Evolutionary conservation across 2,113 vertebrate species (phyloP).

Genomic region (Apaloderma vittatum): DNA sequence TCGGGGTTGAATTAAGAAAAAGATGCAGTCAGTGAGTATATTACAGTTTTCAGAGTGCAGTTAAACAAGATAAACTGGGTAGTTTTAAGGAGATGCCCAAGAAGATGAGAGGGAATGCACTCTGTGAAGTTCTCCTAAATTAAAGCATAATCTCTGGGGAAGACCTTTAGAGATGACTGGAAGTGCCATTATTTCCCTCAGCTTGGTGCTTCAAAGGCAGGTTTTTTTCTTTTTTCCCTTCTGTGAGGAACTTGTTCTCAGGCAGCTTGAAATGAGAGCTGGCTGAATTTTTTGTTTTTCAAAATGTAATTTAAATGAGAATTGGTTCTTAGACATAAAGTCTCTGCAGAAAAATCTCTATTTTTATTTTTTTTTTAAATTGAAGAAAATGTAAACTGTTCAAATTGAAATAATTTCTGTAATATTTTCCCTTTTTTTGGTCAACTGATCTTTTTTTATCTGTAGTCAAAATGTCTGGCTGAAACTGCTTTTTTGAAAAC

Average conservation of each 20-base stretch:
- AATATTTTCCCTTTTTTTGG: not conserved
- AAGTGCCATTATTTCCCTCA: conserved; percentile 66
- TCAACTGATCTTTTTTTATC: not conserved
- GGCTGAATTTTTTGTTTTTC: conserved; percentile 4
- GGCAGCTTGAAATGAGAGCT: conserved; percentile 21
- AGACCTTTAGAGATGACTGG: conserved; percentile 36
- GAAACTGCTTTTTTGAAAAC: not conserved
- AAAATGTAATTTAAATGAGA: not conserved
- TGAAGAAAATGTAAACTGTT: not conserved
- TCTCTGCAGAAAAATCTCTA: not conserved
- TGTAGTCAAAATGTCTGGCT: not conserved
- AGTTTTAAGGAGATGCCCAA: conserved; percentile 3
- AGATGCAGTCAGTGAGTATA: not conserved
- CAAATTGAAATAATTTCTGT: not conserved
- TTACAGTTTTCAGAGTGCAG: rapidly evolving
- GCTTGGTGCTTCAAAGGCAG: conserved; percentile 63
- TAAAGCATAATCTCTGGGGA: conserved; percentile 55
- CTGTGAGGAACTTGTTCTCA: conserved; percentile 29
- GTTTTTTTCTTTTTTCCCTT: not conserved
- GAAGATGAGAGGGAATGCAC: not conserved
- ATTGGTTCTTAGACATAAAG: not conserved
- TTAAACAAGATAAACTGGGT: not conserved
- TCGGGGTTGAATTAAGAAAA: not conserved
- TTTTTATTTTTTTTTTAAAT: not conserved
- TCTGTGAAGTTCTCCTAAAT: conserved; percentile 40